phyloP scores from a whole-genome alignment of 2,113 vertebrate species.

The Lophotis ruficrista region DNA sequence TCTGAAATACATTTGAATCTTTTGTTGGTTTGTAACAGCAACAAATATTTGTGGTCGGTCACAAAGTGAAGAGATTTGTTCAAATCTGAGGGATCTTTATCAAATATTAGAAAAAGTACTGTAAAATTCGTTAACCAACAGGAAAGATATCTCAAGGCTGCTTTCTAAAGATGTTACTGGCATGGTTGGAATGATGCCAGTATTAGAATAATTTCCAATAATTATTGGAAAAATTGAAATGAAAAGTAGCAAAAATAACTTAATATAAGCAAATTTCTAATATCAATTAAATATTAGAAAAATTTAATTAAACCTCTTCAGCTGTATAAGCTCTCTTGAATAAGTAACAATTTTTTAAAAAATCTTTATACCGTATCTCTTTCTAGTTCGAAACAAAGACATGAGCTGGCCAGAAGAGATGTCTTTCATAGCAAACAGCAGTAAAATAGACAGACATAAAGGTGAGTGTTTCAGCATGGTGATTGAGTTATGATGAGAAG shows the following conservation, averaged over 20 bases:
- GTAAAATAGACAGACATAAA: constrained; percentile 98
- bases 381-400: constrained; percentile 97
- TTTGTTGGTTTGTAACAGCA: background rate
- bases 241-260: background rate
- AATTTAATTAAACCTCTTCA: background rate
- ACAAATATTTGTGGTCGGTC: background rate
- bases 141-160: background rate
- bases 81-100: background rate
- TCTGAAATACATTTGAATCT: background rate
- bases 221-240: background rate
- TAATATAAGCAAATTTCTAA: background rate
- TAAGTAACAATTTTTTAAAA: background rate
- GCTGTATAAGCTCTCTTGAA: background rate
- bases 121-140: background rate
- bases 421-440: constrained; percentile 99
- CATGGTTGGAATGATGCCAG: background rate
- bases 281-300: background rate
- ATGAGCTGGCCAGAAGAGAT: constrained; percentile 99
- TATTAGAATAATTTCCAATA: background rate
- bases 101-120: background rate
- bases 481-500: background rate
- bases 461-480: constrained; percentile 75
- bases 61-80: background rate
- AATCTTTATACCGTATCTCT: constrained; percentile 15
- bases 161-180: background rate